Evolutionary conservation across 1,140 invertebrate species (phyloP).

Genomic region (Micrasema minimum): DNA sequence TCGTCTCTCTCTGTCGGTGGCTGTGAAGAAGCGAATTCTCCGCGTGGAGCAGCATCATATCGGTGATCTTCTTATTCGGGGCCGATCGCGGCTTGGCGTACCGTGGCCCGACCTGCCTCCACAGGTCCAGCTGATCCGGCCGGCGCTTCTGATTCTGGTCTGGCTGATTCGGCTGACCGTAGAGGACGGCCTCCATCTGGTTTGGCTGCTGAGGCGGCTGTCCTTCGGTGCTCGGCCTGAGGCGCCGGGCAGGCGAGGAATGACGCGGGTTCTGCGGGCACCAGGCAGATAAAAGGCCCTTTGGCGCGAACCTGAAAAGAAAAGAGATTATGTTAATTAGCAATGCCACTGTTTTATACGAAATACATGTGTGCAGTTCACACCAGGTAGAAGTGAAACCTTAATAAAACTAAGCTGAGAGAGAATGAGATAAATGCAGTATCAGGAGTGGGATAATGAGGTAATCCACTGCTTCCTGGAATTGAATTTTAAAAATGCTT

Average conservation of each 20-base stretch:
- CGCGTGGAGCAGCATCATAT: constrained; percentile 71
- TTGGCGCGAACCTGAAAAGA: background rate
- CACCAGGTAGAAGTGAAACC: background rate
- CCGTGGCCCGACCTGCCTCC: background rate
- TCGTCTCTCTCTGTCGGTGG: constrained; percentile 81
- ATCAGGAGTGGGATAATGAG: too few relatives aligned
- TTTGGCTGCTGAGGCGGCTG: background rate
- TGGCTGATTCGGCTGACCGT: constrained; percentile 4
- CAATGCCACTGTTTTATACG: background rate
- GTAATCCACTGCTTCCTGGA: too few relatives aligned
- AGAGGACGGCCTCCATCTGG: constrained; percentile 33
- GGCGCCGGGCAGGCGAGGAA: background rate
- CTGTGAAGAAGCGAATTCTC: constrained; percentile 79
- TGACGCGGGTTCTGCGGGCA: background rate
- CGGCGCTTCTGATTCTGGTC: too few relatives aligned
- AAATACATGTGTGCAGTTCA: background rate
- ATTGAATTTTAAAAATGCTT: too few relatives aligned
- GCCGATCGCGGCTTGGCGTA: constrained; percentile 1
- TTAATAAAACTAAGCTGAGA: too few relatives aligned
- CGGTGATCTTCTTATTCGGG: constrained; percentile 37
- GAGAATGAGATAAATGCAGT: too few relatives aligned
- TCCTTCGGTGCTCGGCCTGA: background rate
- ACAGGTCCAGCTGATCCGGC: background rate
- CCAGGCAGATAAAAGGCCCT: background rate
- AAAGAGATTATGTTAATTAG: background rate